Evolutionary conservation across 2,797 vertebrate genomes (phyloP).

Genomic region (Poecilia gillii): DNA sequence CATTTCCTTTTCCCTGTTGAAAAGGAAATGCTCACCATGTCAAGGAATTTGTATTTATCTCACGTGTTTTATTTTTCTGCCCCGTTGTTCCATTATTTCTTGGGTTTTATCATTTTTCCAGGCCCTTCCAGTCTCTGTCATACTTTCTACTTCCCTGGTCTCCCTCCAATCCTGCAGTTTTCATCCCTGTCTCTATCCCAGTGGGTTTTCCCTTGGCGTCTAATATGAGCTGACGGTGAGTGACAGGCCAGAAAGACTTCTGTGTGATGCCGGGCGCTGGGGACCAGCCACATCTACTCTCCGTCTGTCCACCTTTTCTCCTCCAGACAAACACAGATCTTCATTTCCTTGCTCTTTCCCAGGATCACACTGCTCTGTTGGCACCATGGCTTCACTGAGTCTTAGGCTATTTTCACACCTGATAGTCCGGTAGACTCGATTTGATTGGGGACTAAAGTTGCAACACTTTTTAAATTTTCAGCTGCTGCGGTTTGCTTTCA

Average conservation of each 20-base stretch:
- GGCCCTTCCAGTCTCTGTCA: slow-evolving; percentile 14
- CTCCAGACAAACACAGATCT: slow-evolving; percentile 31
- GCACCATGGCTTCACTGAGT: background rate
- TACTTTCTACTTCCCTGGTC: background rate
- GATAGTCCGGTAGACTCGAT: no score
- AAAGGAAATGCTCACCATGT: background rate
- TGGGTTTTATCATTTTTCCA: background rate
- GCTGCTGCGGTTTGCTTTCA: no score
- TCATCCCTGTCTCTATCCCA: slow-evolving; percentile 42
- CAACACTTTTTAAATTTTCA: no score
- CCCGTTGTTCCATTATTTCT: background rate
- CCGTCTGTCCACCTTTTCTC: slow-evolving; percentile 27
- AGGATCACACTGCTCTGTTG: background rate
- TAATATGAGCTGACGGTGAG: slow-evolving; percentile 67
- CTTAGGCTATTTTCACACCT: background rate
- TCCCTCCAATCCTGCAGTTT: slow-evolving; percentile 26
- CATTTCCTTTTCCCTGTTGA: background rate
- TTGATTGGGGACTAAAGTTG: no score
- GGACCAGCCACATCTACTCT: slow-evolving; percentile 41
- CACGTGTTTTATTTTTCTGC: background rate
- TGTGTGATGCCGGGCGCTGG: slow-evolving; percentile 49
- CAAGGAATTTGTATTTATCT: background rate
- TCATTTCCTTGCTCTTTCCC: slow-evolving; percentile 22
- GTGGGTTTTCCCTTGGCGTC: slow-evolving; percentile 53
- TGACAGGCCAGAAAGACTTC: slow-evolving; percentile 72